Evolutionary conservation across 2,888 invertebrate species (phyloP), one percentile per base, ranked within the genome.

Genomic region (Lypha dubia): DNA sequence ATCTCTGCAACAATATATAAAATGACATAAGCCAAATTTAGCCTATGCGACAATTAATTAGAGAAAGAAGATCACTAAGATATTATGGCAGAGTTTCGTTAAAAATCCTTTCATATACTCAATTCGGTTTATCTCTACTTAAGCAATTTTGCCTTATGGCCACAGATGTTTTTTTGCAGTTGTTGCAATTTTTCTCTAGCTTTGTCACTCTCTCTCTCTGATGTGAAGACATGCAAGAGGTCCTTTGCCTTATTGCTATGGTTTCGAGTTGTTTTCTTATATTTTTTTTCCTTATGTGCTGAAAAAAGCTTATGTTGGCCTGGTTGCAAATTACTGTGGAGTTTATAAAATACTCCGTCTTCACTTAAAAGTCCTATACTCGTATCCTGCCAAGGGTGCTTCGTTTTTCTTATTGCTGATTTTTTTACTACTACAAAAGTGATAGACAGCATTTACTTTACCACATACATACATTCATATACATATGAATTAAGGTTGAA

Each of bases 221-320:
- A 41, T 24, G 22, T 24, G 13, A 46, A 67, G 28, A 60, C 68
- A 41, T 68, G 51, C 60, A 68, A 68, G 60, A 70, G 68, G 60
- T 65, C 56, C 63, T 63, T 79, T 73, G 28, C 46, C 65, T 73
- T 56, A 32, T 41, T 79, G 65, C 46, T 49, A 79, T 58, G 63
- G 38, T 24, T 73, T 73, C 49, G 13, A 24, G 49, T 49, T 56
- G n/a, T 70, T 70, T 60, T 35, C 13, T 11, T 62, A 11, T 20
- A 8, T 60, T 49, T 1, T 53, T 67, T 35, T 20, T 32, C 15
- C 15, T 56, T n/a, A 15, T 32, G 35, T 53, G 41, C 1, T 56
- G 38, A 15, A 65, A 73, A 79, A 20, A 46, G 22, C 58, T 67
- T 38, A 38, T 65, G 65, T 73, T 58, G 20, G 56, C 49, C 56